Conservation (phyloP, 2,888 invertebrate genomes). For the Napeogenes sylphis region DNA sequence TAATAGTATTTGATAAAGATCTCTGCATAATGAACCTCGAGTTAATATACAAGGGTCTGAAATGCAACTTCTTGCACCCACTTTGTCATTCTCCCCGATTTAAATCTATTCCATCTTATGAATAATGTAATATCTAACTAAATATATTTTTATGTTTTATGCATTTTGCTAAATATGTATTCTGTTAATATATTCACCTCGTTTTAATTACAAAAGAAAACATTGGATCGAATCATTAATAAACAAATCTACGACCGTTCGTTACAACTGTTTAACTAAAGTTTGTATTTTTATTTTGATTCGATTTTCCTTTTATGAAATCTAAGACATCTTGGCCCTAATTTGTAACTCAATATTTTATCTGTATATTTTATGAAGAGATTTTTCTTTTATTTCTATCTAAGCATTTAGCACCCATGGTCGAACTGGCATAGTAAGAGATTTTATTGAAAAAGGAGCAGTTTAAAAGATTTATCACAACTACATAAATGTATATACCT, state of each 20-base stretch:
- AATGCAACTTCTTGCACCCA: constrained; percentile 25
- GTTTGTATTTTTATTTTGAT: constrained; percentile 27
- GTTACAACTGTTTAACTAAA: neutral
- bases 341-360: too few species aligned
- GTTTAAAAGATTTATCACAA: too few species aligned
- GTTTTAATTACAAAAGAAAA: constrained; percentile 1
- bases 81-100: constrained; percentile 20
- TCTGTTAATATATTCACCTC: constrained; percentile 4
- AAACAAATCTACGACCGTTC: neutral
- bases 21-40: constrained; percentile 26
- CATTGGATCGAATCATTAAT: neutral
- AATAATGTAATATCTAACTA: constrained; percentile 22
- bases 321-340: too few species aligned
- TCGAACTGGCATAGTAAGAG: too few species aligned
- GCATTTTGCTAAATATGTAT: constrained; percentile 24
- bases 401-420: too few species aligned
- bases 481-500: too few species aligned
- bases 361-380: too few species aligned
- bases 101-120: constrained; percentile 24
- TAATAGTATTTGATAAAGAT: constrained; percentile 30
- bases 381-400: too few species aligned
- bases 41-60: constrained; percentile 21
- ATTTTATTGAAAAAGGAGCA: too few species aligned
- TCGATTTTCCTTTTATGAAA: too few species aligned
- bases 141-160: constrained; percentile 17